Percentiles rank a stretch among this genome's conserved stretches.
Evolutionary conservation across 2,888 invertebrate species (phyloP).

Genomic region (Cyclophora punctaria): DNA sequence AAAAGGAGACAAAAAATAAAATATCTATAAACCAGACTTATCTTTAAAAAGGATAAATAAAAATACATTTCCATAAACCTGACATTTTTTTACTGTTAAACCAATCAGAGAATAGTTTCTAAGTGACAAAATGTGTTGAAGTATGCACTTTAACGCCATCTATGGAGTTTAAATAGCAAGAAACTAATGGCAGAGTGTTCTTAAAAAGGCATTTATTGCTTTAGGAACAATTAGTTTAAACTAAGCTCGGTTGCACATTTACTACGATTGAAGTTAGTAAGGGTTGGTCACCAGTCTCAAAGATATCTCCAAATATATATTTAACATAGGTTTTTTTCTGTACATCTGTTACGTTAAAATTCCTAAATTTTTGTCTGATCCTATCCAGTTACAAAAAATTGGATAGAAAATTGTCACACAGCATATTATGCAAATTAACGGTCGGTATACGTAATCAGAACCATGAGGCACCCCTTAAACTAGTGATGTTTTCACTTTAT

Average conservation of each 20-base stretch:
- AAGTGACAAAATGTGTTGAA: constrained; percentile 8
- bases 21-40: background rate
- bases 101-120: constrained; percentile 8
- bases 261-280: background rate
- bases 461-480: too few species aligned
- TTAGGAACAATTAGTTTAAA: constrained; percentile 17
- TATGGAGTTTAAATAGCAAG: constrained; percentile 1
- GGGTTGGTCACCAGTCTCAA: too few species aligned
- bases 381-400: too few species aligned
- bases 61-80: constrained; percentile 1
- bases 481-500: too few species aligned
- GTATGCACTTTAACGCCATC: constrained; percentile 4
- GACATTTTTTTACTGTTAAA: constrained; percentile 6
- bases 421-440: too few species aligned
- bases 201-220: constrained; percentile 17
- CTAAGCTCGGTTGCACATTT: constrained; percentile 2
- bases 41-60: background rate
- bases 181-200: constrained; percentile 5
- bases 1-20: too few species aligned
- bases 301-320: too few species aligned
- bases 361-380: too few species aligned
- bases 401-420: too few species aligned
- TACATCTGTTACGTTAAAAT: too few species aligned
- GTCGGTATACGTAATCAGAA: too few species aligned
- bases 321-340: too few species aligned